Conservation (phyloP, 2,797 vertebrate genomes). For the Xerus rutilus region DNA sequence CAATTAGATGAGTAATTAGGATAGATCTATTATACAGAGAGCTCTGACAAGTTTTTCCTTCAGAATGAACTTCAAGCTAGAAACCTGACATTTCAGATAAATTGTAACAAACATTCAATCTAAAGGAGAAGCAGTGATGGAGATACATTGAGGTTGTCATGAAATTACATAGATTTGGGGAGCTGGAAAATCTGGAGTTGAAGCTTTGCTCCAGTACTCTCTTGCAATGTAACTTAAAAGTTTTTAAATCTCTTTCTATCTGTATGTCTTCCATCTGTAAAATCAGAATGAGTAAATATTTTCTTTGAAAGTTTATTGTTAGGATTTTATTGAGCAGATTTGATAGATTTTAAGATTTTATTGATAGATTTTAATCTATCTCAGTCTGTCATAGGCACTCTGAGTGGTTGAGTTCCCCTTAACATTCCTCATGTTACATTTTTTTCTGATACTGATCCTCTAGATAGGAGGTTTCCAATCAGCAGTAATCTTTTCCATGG, state of each 20-base stretch:
- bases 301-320: neutral
- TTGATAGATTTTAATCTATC: neutral
- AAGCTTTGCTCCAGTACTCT: neutral
- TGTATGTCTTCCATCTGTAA: constrained; percentile 32
- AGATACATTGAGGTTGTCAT: neutral
- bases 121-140: neutral
- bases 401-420: neutral
- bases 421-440: neutral
- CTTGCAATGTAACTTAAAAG: neutral
- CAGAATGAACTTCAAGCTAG: neutral
- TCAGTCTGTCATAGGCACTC: neutral
- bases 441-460: neutral
- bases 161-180: neutral
- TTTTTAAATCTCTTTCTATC: neutral
- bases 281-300: neutral
- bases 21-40: neutral
- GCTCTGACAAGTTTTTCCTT: neutral
- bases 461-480: neutral
- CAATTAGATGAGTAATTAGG: neutral
- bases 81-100: constrained; percentile 42
- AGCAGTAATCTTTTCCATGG: neutral
- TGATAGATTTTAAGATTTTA: no score
- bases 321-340: neutral
- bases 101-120: neutral
- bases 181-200: neutral